phyloP scores from a whole-genome alignment of 1,140 invertebrate genomes.

The Heterodera carotae region DNA sequence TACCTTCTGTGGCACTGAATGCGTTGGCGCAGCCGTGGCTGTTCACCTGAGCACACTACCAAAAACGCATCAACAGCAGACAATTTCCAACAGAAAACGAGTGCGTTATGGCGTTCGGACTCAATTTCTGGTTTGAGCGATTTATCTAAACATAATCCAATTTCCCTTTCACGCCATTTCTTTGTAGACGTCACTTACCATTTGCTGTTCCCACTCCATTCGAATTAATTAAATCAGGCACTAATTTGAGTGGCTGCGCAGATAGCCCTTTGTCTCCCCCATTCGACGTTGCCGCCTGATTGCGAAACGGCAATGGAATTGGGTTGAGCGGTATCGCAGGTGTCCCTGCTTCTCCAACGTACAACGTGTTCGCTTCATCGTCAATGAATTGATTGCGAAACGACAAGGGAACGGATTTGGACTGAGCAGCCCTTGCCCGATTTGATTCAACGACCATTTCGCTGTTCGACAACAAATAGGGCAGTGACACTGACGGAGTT shows the following conservation, averaged over 20 bases:
- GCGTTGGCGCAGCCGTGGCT: not conserved
- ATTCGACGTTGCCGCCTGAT: too few relatives aligned
- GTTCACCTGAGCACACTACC: not conserved
- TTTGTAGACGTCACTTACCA: too few relatives aligned
- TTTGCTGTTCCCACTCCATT: too few relatives aligned
- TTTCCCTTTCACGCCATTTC: too few relatives aligned
- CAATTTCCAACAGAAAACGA: not conserved
- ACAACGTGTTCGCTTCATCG: too few relatives aligned
- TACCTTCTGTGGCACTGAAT: not conserved
- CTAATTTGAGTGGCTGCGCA: not conserved
- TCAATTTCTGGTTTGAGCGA: not conserved
- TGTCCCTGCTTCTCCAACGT: not conserved
- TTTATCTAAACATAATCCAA: not conserved
- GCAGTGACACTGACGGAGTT: not conserved
- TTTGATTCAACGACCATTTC: not conserved
- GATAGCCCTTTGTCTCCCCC: too few relatives aligned
- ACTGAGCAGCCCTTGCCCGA: not conserved
- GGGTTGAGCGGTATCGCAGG: too few relatives aligned
- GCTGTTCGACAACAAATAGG: not conserved
- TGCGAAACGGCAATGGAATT: not conserved
- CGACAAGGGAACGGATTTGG: not conserved
- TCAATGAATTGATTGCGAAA: not conserved
- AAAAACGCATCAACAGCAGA: not conserved
- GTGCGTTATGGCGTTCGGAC: not conserved
- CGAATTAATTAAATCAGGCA: not conserved